Conservation (phyloP, 2,113 vertebrate species). For the Sebastes schlegelii region DNA sequence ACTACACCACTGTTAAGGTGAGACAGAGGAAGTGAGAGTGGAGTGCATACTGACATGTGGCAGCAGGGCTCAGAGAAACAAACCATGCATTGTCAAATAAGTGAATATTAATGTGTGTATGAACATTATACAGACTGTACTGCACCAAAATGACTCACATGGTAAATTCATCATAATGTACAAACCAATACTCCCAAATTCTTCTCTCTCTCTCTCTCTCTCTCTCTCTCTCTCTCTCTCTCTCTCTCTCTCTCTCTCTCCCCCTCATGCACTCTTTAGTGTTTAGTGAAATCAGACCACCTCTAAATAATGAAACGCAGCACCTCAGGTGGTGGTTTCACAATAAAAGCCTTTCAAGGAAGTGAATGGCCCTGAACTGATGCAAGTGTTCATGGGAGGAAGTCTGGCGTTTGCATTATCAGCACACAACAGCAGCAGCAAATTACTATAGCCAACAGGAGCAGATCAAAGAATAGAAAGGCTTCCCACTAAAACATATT, state of each 20-base stretch:
- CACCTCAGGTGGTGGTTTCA: slow-evolving; percentile 11
- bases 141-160: not conserved
- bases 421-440: slow-evolving; percentile 1
- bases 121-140: not conserved
- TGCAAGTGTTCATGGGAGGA: slow-evolving; percentile 16
- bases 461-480: not conserved
- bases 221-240: not conserved
- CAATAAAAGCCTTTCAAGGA: slow-evolving; percentile 3
- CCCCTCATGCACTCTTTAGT: not conserved
- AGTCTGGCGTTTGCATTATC: slow-evolving; percentile 1
- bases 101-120: not conserved
- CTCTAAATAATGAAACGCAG: slow-evolving; percentile 1
- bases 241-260: not conserved
- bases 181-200: not conserved
- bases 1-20: slow-evolving; percentile 95
- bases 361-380: not conserved
- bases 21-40: not conserved
- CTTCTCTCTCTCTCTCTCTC: not conserved
- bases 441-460: not conserved
- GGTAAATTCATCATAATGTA: not conserved
- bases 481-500: not conserved
- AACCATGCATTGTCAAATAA: not conserved
- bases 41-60: not conserved
- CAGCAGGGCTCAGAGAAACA: not conserved
- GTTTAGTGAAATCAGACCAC: not conserved